Percentiles rank a stretch among this genome's conserved stretches.
phyloP scores from a whole-genome alignment of 2,797 vertebrate genomes.

The Crocodylus rhombifer region DNA sequence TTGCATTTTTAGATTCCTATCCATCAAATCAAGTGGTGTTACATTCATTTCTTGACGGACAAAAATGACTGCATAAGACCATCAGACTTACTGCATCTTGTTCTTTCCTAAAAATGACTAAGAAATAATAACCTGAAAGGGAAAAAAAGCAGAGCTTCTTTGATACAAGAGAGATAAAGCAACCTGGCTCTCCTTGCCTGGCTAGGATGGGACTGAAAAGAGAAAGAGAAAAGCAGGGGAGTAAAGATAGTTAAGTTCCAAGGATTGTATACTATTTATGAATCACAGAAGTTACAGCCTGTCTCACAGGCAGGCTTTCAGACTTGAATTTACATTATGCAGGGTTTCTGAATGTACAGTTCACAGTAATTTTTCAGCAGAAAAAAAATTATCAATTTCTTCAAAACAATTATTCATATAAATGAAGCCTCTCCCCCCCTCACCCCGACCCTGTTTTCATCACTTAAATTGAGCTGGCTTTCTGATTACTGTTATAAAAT shows the following conservation, averaged over 20 bases:
- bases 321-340: slow-evolving; percentile 51
- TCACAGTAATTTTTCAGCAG: slow-evolving; percentile 26
- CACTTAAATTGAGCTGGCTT: slow-evolving; percentile 41
- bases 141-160: accelerated
- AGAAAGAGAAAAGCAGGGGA: background rate
- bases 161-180: slow-evolving; percentile 5
- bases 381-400: slow-evolving; percentile 37
- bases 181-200: background rate
- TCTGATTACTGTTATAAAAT: slow-evolving; percentile 25
- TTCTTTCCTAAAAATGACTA: background rate
- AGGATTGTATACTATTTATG: slow-evolving; percentile 20
- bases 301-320: slow-evolving; percentile 27
- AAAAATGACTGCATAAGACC: background rate
- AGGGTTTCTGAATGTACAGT: background rate
- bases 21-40: background rate
- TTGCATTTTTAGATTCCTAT: background rate
- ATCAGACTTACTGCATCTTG: background rate
- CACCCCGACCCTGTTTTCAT: slow-evolving; percentile 4
- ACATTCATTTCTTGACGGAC: background rate
- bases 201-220: background rate
- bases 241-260: slow-evolving; percentile 42
- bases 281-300: slow-evolving; percentile 49
- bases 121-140: background rate
- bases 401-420: slow-evolving; percentile 22
- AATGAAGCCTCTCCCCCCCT: slow-evolving; percentile 9